Conservation (phyloP, 2,113 vertebrate species). For the Chloroceryle aenea region DNA sequence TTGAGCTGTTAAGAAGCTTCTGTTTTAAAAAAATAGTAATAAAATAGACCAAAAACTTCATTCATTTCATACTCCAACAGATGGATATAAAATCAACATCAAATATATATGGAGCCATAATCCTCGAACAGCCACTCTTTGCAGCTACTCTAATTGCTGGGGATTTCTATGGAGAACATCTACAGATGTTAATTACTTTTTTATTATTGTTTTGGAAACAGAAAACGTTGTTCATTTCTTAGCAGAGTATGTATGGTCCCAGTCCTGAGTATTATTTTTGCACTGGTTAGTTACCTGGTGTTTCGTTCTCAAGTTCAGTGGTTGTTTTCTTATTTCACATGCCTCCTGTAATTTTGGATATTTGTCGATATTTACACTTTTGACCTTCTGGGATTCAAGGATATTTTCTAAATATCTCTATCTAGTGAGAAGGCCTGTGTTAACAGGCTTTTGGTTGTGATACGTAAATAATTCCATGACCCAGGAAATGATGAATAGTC, state of each 20-base stretch:
- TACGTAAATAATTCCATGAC: neutral
- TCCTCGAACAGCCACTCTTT: neutral
- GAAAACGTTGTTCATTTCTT: neutral
- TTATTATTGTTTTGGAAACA: neutral
- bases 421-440: neutral
- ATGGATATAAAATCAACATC: neutral
- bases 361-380: neutral
- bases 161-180: neutral
- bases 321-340: neutral
- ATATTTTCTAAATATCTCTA: neutral
- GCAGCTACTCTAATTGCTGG: neutral
- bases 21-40: neutral
- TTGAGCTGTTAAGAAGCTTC: neutral
- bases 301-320: neutral
- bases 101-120: neutral
- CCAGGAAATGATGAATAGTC: neutral
- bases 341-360: neutral
- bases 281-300: neutral
- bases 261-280: neutral
- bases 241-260: neutral
- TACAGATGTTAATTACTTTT: neutral
- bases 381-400: neutral
- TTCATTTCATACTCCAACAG: neutral
- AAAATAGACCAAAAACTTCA: neutral
- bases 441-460: neutral